These are phyloP conservation scores for Mythimna vitellina DNA, from an alignment of 2,888 invertebrate species.

Conservation along the genomic window DNA sequence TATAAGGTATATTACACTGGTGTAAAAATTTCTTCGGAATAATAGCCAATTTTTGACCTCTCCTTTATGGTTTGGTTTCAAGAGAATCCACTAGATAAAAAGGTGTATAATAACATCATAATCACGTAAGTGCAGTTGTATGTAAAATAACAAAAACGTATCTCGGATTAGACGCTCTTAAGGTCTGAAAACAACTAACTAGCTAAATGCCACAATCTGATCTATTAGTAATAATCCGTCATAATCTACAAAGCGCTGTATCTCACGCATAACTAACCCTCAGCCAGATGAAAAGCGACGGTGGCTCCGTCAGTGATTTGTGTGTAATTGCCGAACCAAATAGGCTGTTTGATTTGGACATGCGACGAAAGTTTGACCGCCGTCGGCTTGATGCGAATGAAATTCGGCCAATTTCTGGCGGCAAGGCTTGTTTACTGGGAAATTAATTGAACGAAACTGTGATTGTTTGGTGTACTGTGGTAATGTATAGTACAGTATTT, in stretches of 20 bases:
- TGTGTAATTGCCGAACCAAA: slow-evolving; percentile 64
- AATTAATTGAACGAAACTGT: slow-evolving; percentile 23
- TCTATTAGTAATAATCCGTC: not conserved
- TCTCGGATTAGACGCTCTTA: no score
- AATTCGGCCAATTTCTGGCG: slow-evolving; percentile 43
- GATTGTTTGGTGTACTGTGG: not conserved
- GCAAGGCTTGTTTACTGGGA: slow-evolving; percentile 41
- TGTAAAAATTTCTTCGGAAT: no score
- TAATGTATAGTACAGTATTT: not conserved
- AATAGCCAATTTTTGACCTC: no score
- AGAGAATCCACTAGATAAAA: no score
- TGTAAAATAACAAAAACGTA: no score
- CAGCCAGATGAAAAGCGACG: slow-evolving; percentile 54
- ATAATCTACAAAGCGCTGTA: slow-evolving; percentile 33
- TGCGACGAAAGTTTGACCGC: slow-evolving; percentile 37
- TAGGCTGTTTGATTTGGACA: slow-evolving; percentile 51
- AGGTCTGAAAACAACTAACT: no score
- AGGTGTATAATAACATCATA: no score
- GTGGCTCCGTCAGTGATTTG: slow-evolving; percentile 25
- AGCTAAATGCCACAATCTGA: not conserved
- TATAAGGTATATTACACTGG: no score
- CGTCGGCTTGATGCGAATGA: slow-evolving; percentile 26
- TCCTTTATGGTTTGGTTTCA: no score
- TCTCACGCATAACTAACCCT: slow-evolving; percentile 5
- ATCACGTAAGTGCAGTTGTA: no score